These are phyloP conservation scores for Polia nebulosa DNA, from an alignment of 2,888 invertebrate genomes.

Conservation along the genomic window DNA sequence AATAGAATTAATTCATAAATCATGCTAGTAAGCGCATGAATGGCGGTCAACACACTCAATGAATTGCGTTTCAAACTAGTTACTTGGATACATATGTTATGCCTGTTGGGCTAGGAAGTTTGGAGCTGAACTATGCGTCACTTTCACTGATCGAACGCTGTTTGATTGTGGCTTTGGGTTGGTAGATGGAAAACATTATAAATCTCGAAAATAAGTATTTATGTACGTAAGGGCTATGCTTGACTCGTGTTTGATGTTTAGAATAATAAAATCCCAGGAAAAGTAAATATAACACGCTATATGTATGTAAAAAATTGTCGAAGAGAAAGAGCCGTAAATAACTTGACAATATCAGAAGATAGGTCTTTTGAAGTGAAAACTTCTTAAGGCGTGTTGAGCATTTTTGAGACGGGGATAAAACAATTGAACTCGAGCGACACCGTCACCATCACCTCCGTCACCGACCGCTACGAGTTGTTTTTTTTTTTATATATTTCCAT, in stretches of 20 bases:
- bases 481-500: no score
- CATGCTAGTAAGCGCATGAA: slow-evolving; percentile 65
- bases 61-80: slow-evolving; percentile 59
- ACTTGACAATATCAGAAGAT: not conserved
- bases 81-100: slow-evolving; percentile 30
- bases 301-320: not conserved
- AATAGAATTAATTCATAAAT: slow-evolving; percentile 74
- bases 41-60: slow-evolving; percentile 68
- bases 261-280: not conserved
- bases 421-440: no score
- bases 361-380: no score
- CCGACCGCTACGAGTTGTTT: no score
- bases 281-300: not conserved
- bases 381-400: no score
- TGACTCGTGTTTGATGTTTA: not conserved
- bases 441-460: no score
- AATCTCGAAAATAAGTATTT: not conserved
- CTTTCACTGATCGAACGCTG: slow-evolving; percentile 39
- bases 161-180: not conserved
- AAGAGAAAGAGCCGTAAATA: not conserved
- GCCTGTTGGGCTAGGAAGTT: slow-evolving; percentile 45
- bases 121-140: slow-evolving; percentile 23
- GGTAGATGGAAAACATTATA: not conserved
- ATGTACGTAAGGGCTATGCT: not conserved
- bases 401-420: no score